Evolutionary conservation across 2,797 vertebrate genomes (phyloP), one percentile per base, ranked within the genome.

Genomic region (Eutrigla gurnardus): DNA sequence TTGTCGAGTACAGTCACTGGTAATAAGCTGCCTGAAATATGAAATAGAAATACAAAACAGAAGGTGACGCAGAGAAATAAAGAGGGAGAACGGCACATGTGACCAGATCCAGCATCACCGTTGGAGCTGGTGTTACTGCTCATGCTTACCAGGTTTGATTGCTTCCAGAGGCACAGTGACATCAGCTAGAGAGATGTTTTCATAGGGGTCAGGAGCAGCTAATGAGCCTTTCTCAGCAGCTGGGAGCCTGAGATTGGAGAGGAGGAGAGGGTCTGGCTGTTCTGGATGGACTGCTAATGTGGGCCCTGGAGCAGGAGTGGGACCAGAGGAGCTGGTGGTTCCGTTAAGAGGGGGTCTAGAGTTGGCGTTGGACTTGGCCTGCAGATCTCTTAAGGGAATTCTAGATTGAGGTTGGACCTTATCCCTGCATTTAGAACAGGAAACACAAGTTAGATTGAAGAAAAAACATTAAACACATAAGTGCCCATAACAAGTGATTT

Each of bases 1-100:
- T 96, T 96, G 90, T 99, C 97, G 5, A 98, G 97, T 67, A 98
- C 97, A 0, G 96, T 98, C 88, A 99, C 97, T 0, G 98, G 98
- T 83, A 98, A 93, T 88, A 98, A 92, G 91, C 92, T 98, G 93
- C 98, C 98, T 99, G 88, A 60, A 77, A 82, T 0, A 52, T 4
- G n/a, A 74, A 4, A 46, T 5, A 58, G 14, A 32, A 49, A 54
- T 13, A 10, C 8, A 13, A 2, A 32, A 18, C 4, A 43, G 17
- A 59, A 47, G 3, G 11, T 55, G 14, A 72, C 6, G 15, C 5
- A 18, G 9, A 45, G 4, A 42, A 70, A 59, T 17, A 17, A 0
- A 7, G 32, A 42, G 3, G 57, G 2, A 33, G 55, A 66, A 64
- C 5, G 32, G 12, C 32, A 33, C 12, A 35, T 15, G 8, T 35